Base-by-base conservation (phyloP, 1,140 invertebrate species). In the Polypedilum vanderplanki region DNA sequence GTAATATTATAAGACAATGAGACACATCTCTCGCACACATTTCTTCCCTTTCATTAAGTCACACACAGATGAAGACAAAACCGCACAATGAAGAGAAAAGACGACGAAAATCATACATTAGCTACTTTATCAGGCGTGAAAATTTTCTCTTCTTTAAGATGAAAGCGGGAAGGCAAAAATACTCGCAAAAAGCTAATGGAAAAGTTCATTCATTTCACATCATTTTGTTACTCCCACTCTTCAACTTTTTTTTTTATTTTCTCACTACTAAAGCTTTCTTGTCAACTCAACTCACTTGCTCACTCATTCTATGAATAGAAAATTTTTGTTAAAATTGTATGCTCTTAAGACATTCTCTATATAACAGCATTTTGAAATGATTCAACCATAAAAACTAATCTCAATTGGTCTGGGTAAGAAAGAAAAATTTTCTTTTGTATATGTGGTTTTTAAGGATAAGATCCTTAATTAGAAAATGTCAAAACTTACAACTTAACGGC, bases 311-410 rank as follows among this genome's bases (percentile, higher is more conserved):
- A 5, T 5, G 24, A 33, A 33, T 1, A 33, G 24, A 33, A 33
- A 33, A 33, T 33, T 33, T 33, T 33, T 33, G 24, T 33, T 33
- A 33, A 33, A 33, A 33, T 33, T 33, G 24, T 33, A 5, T 33
- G 24, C 24, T 33, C 24, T 33, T 33, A 33, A 33, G 24, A 33
- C 24, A 46, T 46, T 46, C 8, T 46, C 41, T 2, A 46, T 41
- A 15, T n/a, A 33, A 15, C 12, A 57, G 46, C 46, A n/a, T n/a
- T 57, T n/a, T n/a, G 12, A 70, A 70, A 70, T 70, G 65, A 70
- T 70, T 70, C 65, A 70, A 70, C 65, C 65, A 70, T 70, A 70
- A 70, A 70, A 70, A 70, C 65, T 70, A 70, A 70, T 70, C 65
- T 70, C 65, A 70, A 70, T 70, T 70, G 65, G 65, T 70, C 65